These are phyloP conservation scores for Cladopsammia gracilis DNA, from an alignment of 64 coral and sea anemone species.

Conservation along the genomic window DNA sequence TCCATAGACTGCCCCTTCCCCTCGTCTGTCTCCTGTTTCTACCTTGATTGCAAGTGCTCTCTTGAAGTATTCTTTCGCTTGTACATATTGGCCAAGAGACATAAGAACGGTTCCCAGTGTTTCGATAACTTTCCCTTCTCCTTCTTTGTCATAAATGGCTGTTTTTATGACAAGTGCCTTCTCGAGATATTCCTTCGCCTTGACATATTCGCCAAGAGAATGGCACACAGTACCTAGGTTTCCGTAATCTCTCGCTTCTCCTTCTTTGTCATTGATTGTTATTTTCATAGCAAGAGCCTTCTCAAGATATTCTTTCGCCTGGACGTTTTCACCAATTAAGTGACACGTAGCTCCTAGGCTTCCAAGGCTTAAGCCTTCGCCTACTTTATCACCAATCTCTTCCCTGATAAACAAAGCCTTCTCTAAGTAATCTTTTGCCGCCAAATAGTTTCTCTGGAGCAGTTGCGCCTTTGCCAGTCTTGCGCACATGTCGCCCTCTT, in stretches of 20 bases:
- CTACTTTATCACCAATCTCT: not conserved
- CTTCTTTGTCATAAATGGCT: not conserved
- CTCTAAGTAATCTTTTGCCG: not conserved
- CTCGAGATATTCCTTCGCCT: conserved; percentile 28
- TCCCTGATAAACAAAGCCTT: not conserved
- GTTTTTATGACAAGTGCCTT: not conserved
- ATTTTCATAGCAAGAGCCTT: not conserved
- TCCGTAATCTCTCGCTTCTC: not conserved
- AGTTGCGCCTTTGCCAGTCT: too few relatives aligned
- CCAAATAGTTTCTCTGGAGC: too few relatives aligned
- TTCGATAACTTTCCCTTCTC: conserved; percentile 2
- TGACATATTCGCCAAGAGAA: not conserved
- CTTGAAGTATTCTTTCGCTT: not conserved
- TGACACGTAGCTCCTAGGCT: conserved; percentile 12
- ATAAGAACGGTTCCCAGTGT: not conserved
- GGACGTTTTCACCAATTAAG: not conserved
- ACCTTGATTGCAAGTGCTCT: not conserved
- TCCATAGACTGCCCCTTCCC: not conserved
- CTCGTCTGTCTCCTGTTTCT: conserved; percentile 10
- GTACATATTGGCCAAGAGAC: not conserved
- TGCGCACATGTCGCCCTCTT: too few relatives aligned
- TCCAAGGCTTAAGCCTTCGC: conserved; percentile 3
- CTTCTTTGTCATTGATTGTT: conserved; percentile 10
- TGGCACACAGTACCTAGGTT: not conserved
- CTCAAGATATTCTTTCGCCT: conserved; percentile 13